phyloP scores from a whole-genome alignment of 2,888 invertebrate species.

The Cephalotes varians region DNA sequence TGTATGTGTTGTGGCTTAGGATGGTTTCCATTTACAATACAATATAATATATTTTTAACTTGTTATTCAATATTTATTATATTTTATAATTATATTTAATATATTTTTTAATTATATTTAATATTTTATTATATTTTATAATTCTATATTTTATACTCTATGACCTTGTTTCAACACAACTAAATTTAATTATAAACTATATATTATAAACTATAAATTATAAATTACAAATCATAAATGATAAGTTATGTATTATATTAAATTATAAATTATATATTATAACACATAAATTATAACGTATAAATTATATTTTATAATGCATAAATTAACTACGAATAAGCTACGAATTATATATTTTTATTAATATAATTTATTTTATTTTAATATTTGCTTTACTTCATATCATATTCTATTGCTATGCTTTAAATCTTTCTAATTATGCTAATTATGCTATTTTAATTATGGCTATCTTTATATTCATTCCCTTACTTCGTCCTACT shows the following conservation, averaged over 20 bases:
- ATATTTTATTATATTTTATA: neutral
- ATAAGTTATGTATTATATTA: too few relatives aligned
- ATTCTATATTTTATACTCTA: neutral
- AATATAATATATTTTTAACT: neutral
- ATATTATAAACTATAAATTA: neutral
- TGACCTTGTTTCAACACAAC: neutral
- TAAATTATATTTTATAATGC: neutral
- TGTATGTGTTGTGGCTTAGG: too few relatives aligned
- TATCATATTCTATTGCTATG: neutral
- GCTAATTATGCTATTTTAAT: neutral
- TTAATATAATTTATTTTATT: neutral
- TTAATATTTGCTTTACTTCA: neutral
- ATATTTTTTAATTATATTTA: neutral
- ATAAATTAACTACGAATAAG: too few relatives aligned
- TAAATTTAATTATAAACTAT: neutral
- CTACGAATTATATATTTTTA: neutral
- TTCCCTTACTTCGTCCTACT: neutral
- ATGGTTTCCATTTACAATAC: neutral
- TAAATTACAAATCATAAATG: too few relatives aligned
- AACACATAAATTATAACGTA: neutral
- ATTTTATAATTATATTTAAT: neutral
- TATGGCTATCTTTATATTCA: neutral
- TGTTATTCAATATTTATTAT: neutral
- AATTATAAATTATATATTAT: neutral
- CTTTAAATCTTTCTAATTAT: neutral